Base-by-base conservation (phyloP, 1,140 invertebrate genomes). In the Tyrophagus putrescentiae region DNA sequence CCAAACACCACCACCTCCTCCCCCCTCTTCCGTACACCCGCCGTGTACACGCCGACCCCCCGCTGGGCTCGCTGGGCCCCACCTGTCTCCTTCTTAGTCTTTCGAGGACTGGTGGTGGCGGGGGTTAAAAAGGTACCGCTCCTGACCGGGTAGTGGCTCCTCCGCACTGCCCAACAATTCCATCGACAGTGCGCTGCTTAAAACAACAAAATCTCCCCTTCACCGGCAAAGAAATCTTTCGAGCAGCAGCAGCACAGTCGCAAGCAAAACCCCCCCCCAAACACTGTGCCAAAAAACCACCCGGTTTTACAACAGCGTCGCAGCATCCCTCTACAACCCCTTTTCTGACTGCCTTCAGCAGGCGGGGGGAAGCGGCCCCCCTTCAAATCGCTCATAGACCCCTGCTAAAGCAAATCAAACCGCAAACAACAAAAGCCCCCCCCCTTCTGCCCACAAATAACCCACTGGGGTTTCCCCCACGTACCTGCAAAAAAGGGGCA, bases 391-490 rank as follows among this genome's bases (percentile, higher is more conserved):
- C 60, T 63, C 62, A 62, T 58, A 67, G 63, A 64, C 66, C 36
- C 67, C 67, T 13, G 66, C 68, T 29, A 70, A 68, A 32, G 66
- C 67, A 4, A 56, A 1, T 56, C 33, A 11, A 3, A 68, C 68
- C 48, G 56, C 50, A 33, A 45, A 23, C 27, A 60, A 28, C 53
- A 39, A 48, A 29, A 39, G n/a, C 21, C 48, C 23, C 32, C 34
- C 18, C 44, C 9, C 62, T 29, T 85, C 44, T 80, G 85, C n/a
- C n/a, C n/a, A n/a, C n/a, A n/a, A n/a, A n/a, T n/a, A n/a, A n/a
- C n/a, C n/a, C n/a, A n/a, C n/a, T n/a, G n/a, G 89, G 87, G 84
- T 93, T 44, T 92, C 93, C 28, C 90, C 92, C 68, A 88, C 87
- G 75, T 97, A 93, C 68, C 83, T 95, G n/a, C 91, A 97, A 72